phyloP scores from a whole-genome alignment of 2,113 vertebrate genomes.

The Motacilla alba region DNA sequence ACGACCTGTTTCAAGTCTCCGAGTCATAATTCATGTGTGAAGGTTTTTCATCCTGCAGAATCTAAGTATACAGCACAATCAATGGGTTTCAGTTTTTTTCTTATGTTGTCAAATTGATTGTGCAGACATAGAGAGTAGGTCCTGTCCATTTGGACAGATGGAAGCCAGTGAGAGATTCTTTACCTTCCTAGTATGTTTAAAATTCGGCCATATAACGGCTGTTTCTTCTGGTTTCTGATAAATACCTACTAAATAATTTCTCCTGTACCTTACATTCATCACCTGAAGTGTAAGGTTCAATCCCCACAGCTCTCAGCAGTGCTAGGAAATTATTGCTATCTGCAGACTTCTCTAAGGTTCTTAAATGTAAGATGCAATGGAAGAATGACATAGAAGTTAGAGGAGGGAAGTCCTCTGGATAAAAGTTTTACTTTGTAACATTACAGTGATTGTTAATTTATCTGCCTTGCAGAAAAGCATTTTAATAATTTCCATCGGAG shows the following conservation, averaged over 20 bases:
- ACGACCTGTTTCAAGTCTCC: not conserved
- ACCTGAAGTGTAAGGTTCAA: not conserved
- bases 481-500: not conserved
- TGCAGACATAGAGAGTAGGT: not conserved
- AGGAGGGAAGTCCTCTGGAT: not conserved
- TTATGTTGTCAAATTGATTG: not conserved
- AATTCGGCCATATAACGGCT: accelerated
- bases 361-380: not conserved
- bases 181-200: not conserved
- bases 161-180: not conserved
- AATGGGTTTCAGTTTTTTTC: not conserved
- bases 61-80: not conserved
- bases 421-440: not conserved
- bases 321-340: not conserved
- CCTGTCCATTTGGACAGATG: not conserved
- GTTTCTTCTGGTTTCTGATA: not conserved
- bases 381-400: not conserved
- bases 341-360: not conserved
- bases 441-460: not conserved
- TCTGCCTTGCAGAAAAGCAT: not conserved
- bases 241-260: not conserved
- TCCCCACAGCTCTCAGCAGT: not conserved
- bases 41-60: not conserved
- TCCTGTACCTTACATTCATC: not conserved
- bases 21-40: not conserved